Percentiles rank a stretch among this genome's conserved stretches.
Evolutionary conservation across 2,888 invertebrate species (phyloP).

Genomic region (Ennomos fuscantarius): DNA sequence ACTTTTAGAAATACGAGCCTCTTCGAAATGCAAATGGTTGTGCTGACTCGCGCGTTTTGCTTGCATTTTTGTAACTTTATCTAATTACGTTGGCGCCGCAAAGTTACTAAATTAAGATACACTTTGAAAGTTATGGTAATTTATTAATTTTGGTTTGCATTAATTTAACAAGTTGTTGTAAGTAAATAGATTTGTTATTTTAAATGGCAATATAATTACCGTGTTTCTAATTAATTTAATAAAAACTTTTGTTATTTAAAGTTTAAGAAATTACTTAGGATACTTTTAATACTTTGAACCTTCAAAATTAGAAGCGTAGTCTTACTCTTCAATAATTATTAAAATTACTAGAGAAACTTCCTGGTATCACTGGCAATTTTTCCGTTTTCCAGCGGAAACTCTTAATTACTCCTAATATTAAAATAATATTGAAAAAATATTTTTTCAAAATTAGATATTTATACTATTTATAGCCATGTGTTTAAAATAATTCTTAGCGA

Average conservation of each 20-base stretch:
- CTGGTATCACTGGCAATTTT: no score
- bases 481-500: no score
- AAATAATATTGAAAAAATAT: no score
- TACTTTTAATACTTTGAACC: no score
- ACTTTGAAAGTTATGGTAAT: slow-evolving; percentile 21
- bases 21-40: slow-evolving; percentile 42
- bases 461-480: no score
- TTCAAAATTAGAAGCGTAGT: no score
- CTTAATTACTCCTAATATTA: no score
- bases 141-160: slow-evolving; percentile 20
- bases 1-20: slow-evolving; percentile 47
- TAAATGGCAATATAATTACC: slow-evolving; percentile 10
- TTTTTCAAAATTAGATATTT: no score
- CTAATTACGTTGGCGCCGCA: slow-evolving; percentile 26
- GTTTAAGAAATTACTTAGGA: no score
- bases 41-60: slow-evolving; percentile 37
- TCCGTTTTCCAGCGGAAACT: no score
- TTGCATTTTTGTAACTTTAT: slow-evolving; percentile 40
- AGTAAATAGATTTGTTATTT: slow-evolving; percentile 14
- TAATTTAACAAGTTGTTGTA: slow-evolving; percentile 13
- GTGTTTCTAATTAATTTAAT: slow-evolving; percentile 21
- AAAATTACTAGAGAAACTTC: no score
- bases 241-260: not conserved
- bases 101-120: slow-evolving; percentile 23
- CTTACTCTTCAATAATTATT: no score